A percentile compares a stretch with the other conserved stretches of the same genome.
These are phyloP conservation scores for Alligator sinensis DNA, from an alignment of 2,113 vertebrate species.

Conservation along the genomic window DNA sequence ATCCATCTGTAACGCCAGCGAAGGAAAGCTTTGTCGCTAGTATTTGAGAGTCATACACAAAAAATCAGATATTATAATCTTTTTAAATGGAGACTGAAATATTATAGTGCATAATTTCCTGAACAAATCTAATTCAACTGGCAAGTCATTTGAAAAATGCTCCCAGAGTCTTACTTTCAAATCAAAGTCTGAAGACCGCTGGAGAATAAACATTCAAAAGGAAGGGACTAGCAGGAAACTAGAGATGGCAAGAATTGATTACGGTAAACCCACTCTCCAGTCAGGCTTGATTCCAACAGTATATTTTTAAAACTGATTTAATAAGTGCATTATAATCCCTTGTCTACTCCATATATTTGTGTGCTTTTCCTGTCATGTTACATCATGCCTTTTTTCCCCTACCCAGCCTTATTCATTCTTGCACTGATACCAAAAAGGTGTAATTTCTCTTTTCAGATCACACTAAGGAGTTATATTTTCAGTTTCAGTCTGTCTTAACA, in stretches of 20 bases:
- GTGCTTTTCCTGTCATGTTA: too few relatives aligned
- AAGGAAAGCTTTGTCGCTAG: background rate
- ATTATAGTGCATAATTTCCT: background rate
- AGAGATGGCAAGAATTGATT: background rate
- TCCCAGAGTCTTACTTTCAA: background rate
- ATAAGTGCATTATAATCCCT: background rate
- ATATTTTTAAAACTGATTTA: background rate
- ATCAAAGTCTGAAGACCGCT: background rate
- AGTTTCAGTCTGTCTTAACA: background rate
- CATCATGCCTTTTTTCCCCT: background rate
- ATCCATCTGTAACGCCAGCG: background rate
- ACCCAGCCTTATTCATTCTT: background rate
- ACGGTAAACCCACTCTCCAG: background rate
- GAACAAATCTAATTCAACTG: background rate
- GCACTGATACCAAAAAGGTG: background rate
- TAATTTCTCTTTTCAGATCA: background rate
- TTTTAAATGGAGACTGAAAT: background rate
- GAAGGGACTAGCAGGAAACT: background rate
- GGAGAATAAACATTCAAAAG: background rate
- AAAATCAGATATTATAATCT: conserved; percentile 23
- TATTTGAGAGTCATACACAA: conserved; percentile 1
- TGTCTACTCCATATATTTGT: background rate
- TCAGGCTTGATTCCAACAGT: background rate
- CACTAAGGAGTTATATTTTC: background rate
- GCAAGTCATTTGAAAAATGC: background rate